phyloP scores from a whole-genome alignment of 2,888 invertebrate genomes.

The Pinctada fucata region DNA sequence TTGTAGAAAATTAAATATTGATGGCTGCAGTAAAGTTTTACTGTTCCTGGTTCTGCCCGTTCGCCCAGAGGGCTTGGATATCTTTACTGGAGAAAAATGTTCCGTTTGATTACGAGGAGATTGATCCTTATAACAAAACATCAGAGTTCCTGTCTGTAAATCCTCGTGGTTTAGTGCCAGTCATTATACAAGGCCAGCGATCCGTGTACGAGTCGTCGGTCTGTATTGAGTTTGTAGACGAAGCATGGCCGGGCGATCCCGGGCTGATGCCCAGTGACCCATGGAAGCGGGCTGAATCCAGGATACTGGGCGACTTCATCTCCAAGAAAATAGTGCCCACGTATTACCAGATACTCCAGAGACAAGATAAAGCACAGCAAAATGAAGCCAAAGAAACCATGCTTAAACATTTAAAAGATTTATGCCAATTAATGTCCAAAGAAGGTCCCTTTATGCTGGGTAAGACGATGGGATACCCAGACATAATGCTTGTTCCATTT shows the following conservation, averaged over 20 bases:
- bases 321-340: constrained; percentile 55
- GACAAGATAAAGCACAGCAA: constrained; percentile 42
- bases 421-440: constrained; percentile 44
- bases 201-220: constrained; percentile 58
- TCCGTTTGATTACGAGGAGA: constrained; percentile 58
- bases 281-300: constrained; percentile 50
- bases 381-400: constrained; percentile 45
- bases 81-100: constrained; percentile 59
- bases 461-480: constrained; percentile 52
- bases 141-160: constrained; percentile 58
- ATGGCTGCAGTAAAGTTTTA: constrained; percentile 40
- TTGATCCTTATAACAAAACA: constrained; percentile 63
- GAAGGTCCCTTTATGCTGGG: constrained; percentile 59
- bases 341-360: constrained; percentile 51
- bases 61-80: constrained; percentile 66
- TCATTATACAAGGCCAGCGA: constrained; percentile 44
- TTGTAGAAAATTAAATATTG: too few species aligned
- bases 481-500: constrained; percentile 59
- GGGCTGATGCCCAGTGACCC: constrained; percentile 54
- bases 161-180: constrained; percentile 62
- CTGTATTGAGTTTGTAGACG: constrained; percentile 62
- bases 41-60: constrained; percentile 65
- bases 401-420: constrained; percentile 39
- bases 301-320: constrained; percentile 60
- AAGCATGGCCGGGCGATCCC: constrained; percentile 46